Percentiles rank a stretch among this genome's conserved stretches.
Conservation (phyloP, 2,113 vertebrate species). For the Elephantulus edwardii region DNA sequence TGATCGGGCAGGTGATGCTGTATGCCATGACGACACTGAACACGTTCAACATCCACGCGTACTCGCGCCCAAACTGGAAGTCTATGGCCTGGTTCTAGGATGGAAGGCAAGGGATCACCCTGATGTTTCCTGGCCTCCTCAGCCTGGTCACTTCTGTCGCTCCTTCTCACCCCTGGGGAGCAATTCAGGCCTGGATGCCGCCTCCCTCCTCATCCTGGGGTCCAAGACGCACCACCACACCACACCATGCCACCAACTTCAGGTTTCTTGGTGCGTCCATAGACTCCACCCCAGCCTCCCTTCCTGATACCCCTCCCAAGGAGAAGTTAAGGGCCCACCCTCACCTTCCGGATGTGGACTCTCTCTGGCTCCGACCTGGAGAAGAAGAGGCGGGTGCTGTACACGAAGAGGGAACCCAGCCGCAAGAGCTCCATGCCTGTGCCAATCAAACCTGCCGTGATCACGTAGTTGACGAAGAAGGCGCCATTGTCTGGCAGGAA, state of each 20-base stretch:
- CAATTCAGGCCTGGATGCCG: neutral
- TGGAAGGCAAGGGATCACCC: neutral
- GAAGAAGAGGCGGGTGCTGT: slow-evolving; percentile 91
- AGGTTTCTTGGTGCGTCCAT: neutral
- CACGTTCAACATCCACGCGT: slow-evolving; percentile 97
- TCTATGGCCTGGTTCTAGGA: slow-evolving; percentile 93
- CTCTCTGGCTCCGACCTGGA: slow-evolving; percentile 94
- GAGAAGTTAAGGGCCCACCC: neutral
- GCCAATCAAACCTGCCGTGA: slow-evolving; percentile 93
- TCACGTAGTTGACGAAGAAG: slow-evolving; percentile 97
- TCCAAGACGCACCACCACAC: neutral
- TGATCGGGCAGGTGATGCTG: slow-evolving; percentile 97
- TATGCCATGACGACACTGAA: slow-evolving; percentile 96
- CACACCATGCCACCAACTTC: neutral
- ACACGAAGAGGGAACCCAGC: slow-evolving; percentile 90
- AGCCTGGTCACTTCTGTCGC: neutral
- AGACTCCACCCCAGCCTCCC: neutral
- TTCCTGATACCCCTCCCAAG: neutral
- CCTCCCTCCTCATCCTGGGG: neutral
- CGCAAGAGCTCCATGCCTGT: slow-evolving; percentile 95
- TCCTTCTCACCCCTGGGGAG: neutral
- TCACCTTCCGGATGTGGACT: slow-evolving; percentile 93
- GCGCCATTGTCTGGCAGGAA: slow-evolving; percentile 97
- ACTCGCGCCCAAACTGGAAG: slow-evolving; percentile 97
- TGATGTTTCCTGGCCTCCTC: neutral